A percentile compares a stretch with the other conserved stretches of the same genome.
Conservation (phyloP, 2,113 vertebrate genomes). For the Henicopernis longicauda region DNA sequence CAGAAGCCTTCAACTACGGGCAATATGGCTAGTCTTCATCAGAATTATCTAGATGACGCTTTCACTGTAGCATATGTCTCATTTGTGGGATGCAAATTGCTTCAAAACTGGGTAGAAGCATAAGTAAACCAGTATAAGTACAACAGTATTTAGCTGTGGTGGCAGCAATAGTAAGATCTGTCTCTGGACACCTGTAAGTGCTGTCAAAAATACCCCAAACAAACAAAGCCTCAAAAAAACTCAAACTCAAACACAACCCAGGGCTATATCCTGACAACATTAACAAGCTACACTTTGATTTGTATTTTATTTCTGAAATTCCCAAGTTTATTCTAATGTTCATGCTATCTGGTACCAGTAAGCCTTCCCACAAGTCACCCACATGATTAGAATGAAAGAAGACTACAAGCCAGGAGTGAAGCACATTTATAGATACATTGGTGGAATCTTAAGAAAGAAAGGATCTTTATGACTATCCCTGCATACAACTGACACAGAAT, state of each 20-base stretch:
- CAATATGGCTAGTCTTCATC: not conserved
- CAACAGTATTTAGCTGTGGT: not conserved
- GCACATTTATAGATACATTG: not conserved
- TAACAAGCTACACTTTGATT: not conserved
- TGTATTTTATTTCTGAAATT: not conserved
- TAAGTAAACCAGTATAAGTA: not conserved
- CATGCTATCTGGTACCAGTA: not conserved
- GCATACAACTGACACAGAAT: not conserved
- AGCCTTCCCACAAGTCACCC: not conserved
- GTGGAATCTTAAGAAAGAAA: not conserved
- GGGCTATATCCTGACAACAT: not conserved
- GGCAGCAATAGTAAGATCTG: not conserved
- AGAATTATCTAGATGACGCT: not conserved
- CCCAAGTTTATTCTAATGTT: not conserved
- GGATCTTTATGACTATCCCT: not conserved
- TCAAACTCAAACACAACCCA: not conserved
- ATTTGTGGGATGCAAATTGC: not conserved
- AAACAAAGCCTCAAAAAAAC: not conserved
- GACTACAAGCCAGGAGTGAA: not conserved
- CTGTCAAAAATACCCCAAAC: not conserved
- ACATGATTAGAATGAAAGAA: not conserved
- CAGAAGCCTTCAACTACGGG: rapidly evolving
- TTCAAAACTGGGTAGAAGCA: not conserved
- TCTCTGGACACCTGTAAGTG: not conserved
- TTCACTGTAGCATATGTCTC: not conserved